Evolutionary conservation across 2,888 invertebrate species (phyloP).

Genomic region (Diachrysia chrysitis): DNA sequence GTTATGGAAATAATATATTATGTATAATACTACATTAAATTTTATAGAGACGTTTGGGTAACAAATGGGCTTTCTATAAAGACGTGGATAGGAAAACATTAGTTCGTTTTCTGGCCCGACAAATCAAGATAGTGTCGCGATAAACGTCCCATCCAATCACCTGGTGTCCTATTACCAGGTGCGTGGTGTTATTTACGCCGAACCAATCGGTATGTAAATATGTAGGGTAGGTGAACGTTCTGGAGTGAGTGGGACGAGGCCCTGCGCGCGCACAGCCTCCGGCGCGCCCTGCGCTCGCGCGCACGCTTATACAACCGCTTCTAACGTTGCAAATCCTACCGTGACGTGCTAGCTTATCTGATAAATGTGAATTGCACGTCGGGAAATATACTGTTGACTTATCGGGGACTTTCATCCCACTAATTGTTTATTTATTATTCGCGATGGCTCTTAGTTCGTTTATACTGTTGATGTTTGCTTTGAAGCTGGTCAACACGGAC

Average conservation of each 20-base stretch:
- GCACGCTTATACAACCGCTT: conserved; percentile 71
- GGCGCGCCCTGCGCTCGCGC: conserved; percentile 80
- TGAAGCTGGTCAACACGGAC: conserved; percentile 63
- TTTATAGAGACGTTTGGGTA: conserved; percentile 76
- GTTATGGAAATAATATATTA: conserved; percentile 45
- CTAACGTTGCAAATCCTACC: conserved; percentile 62
- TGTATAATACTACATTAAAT: conserved; percentile 61
- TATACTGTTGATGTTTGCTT: conserved; percentile 66
- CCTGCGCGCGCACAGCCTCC: conserved; percentile 77
- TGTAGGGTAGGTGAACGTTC: conserved; percentile 86
- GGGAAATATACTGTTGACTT: conserved; percentile 50
- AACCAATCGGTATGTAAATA: conserved; percentile 88
- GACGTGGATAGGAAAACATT: conserved; percentile 70
- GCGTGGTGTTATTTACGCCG: conserved; percentile 80
- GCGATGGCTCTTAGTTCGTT: conserved; percentile 67
- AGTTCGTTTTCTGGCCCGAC: conserved; percentile 70
- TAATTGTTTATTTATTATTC: conserved; percentile 59
- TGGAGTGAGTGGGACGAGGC: conserved; percentile 83
- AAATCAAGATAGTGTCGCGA: conserved; percentile 83
- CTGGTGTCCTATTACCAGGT: conserved; percentile 79
- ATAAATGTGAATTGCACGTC: conserved; percentile 40
- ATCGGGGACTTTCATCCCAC: conserved; percentile 33
- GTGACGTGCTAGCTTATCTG: conserved; percentile 52
- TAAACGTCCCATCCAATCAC: conserved; percentile 79
- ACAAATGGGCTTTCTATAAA: conserved; percentile 72